Evolutionary conservation across 2,797 vertebrate genomes (phyloP).

Genomic region (Gorsachius magnificus): DNA sequence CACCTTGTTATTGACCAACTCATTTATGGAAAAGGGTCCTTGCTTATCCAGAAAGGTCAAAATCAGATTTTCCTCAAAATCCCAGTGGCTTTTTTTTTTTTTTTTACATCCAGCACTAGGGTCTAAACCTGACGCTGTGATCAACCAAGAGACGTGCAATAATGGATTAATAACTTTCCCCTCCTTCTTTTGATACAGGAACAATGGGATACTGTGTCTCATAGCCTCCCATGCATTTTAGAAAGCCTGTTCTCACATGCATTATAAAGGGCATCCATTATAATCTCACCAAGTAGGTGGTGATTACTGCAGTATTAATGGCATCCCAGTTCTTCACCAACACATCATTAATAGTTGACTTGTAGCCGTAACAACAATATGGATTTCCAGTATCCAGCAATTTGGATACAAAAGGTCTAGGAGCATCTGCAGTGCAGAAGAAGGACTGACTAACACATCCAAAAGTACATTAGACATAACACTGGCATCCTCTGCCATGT

Average conservation of each 20-base stretch:
- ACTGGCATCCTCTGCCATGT: not conserved
- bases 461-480: not conserved
- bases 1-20: constrained; percentile 9
- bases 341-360: not conserved
- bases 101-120: not conserved
- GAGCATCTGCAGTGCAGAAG: not conserved
- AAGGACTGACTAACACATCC: not conserved
- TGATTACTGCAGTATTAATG: constrained; percentile 5
- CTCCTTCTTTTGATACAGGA: not conserved
- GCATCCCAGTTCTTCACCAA: not conserved
- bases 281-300: not conserved
- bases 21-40: not conserved
- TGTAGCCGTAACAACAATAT: not conserved
- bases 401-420: not conserved
- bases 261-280: not conserved
- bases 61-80: constrained; percentile 11
- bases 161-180: not conserved
- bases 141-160: not conserved
- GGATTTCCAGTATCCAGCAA: not conserved
- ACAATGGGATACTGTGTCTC: not conserved
- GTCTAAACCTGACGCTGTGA: not conserved
- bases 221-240: not conserved
- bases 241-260: not conserved
- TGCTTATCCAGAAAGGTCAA: constrained; percentile 1
- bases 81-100: not conserved